Base-by-base conservation (phyloP, 1,140 invertebrate genomes). In the Listronotus oregonensis region DNA sequence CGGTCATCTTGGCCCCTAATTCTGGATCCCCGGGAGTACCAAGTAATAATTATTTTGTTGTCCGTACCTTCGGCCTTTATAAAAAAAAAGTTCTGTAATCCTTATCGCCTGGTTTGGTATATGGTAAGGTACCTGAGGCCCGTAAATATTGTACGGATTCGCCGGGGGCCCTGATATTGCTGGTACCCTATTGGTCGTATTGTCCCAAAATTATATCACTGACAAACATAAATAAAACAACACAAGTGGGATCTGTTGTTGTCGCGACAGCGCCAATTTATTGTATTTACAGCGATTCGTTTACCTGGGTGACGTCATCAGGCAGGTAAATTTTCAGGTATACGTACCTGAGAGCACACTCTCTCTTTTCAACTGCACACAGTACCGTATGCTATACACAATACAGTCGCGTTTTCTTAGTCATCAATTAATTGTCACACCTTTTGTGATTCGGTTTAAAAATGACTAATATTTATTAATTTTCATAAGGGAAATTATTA, bases 1-100 rank as follows among this genome's bases (percentile, higher is more conserved):
- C 84, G 80, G 51, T 86, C 84, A 74, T 88, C 86, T 66, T 78
- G 83, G 68, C 66, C 80, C 69, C 73, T 76, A 65, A 60, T 82
- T 75, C 18, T 78, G 65, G 74, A 60, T 69, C 80, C 66, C 59
- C 78, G 71, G 37, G 80, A 14, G 67, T 55, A 27, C 73, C 75
- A 54, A 79, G 76, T 62, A 80, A 62, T 80, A 78, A 63, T 69
- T 83, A 3, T 82, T 81, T 27, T 80, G 80, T 55, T 86, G 84
- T 0, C 89, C 89, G 77, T 91, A 91, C 66, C 88, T 83, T 58
- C 89, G 84, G 73, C 86, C 87, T 71, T 90, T 90, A 71, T 89
- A 89, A 44, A 87, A 77, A n/a, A 74, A 87, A 91, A 1, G 89
- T 90, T 74, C 85, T 85, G 70, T 87, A 87, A 69, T 87, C 84